phyloP scores from a whole-genome alignment of 2,888 invertebrate species.

The Pseudanteris insignis region DNA sequence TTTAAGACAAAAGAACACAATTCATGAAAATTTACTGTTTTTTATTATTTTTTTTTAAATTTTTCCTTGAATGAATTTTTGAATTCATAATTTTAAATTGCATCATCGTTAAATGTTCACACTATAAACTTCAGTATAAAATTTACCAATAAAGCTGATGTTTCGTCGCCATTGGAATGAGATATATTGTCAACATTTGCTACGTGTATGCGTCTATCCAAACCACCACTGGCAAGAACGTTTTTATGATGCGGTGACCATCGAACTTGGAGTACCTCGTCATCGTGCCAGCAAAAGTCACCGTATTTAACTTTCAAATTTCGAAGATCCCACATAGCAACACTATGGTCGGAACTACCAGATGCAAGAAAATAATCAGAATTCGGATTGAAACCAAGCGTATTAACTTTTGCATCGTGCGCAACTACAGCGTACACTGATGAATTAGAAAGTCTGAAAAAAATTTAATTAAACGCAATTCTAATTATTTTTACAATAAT shows the following conservation, averaged over 20 bases:
- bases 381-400: not conserved
- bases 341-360: not conserved
- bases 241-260: not conserved
- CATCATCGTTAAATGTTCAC: not conserved
- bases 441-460: too few species aligned
- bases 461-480: too few species aligned
- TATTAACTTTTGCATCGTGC: not conserved
- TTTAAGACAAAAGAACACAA: too few species aligned
- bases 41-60: too few species aligned
- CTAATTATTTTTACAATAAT: too few species aligned
- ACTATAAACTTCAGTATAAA: too few species aligned
- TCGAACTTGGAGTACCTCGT: not conserved
- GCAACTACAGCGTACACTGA: not conserved
- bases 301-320: not conserved
- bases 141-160: not conserved
- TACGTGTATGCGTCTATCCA: not conserved
- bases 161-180: not conserved
- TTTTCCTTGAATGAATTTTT: too few species aligned
- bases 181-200: not conserved
- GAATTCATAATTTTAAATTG: too few species aligned
- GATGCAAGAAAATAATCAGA: not conserved
- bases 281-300: not conserved
- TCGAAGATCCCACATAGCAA: not conserved
- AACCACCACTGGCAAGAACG: not conserved
- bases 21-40: too few species aligned